These are phyloP conservation scores for Tetranychus truncatus DNA, from an alignment of 2,888 invertebrate species.

Conservation along the genomic window DNA sequence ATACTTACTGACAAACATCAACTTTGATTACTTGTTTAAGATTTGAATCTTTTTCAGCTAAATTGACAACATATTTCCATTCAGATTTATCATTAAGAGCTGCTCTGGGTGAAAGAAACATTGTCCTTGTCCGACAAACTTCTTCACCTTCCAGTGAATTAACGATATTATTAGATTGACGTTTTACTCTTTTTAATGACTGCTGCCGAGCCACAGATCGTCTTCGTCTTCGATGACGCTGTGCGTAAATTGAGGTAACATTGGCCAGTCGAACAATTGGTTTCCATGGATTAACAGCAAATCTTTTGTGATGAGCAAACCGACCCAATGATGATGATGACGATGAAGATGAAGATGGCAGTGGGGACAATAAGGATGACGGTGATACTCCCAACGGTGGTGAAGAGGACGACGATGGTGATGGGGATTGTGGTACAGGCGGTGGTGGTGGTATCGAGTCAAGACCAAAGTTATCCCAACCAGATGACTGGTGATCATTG, in stretches of 20 bases:
- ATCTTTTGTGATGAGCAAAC: background rate
- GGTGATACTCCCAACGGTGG: background rate
- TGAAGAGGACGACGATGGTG: background rate
- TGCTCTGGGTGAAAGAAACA: constrained; percentile 25
- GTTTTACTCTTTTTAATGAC: background rate
- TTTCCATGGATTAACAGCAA: background rate
- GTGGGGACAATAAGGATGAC: background rate
- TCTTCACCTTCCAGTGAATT: constrained; percentile 15
- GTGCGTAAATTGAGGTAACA: background rate
- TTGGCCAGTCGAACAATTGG: background rate
- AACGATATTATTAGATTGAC: background rate
- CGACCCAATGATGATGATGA: background rate
- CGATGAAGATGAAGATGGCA: background rate
- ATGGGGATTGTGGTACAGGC: background rate
- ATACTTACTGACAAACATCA: constrained; percentile 27
- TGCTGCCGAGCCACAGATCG: background rate
- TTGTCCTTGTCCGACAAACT: constrained; percentile 21
- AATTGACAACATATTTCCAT: constrained; percentile 28
- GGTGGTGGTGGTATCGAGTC: background rate
- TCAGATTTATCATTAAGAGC: constrained; percentile 27
- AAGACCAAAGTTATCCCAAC: background rate
- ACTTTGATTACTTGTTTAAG: constrained; percentile 27
- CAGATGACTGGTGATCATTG: background rate
- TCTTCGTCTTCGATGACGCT: background rate
- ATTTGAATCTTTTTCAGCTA: constrained; percentile 25